Evolutionary conservation across 1,140 invertebrate species (phyloP).

Genomic region (Aporrectodea caliginosa): DNA sequence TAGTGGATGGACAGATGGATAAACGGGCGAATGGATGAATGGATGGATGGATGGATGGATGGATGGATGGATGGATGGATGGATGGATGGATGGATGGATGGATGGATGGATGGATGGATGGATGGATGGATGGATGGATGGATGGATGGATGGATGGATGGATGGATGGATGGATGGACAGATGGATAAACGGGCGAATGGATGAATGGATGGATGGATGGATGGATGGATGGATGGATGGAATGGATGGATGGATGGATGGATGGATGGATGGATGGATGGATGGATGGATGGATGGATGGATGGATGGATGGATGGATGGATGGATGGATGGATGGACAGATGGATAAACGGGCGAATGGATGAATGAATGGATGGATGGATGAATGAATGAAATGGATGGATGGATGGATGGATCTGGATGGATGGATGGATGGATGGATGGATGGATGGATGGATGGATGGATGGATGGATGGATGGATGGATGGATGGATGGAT

Average conservation of each 20-base stretch:
- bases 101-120: constrained; percentile 9
- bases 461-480: background rate
- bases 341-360: no score
- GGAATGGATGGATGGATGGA: no score
- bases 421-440: background rate
- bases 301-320: constrained; percentile 1
- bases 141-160: constrained; percentile 5
- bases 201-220: no score
- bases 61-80: background rate
- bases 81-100: constrained; percentile 9
- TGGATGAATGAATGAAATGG: no score
- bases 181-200: no score
- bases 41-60: no score
- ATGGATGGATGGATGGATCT: background rate
- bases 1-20: background rate
- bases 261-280: background rate
- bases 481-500: background rate
- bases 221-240: no score
- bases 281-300: background rate
- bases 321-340: no score
- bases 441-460: background rate
- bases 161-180: no score
- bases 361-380: no score
- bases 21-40: no score
- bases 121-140: background rate